Conservation (phyloP, 1,140 invertebrate genomes). For the Maconellicoccus hirsutus region DNA sequence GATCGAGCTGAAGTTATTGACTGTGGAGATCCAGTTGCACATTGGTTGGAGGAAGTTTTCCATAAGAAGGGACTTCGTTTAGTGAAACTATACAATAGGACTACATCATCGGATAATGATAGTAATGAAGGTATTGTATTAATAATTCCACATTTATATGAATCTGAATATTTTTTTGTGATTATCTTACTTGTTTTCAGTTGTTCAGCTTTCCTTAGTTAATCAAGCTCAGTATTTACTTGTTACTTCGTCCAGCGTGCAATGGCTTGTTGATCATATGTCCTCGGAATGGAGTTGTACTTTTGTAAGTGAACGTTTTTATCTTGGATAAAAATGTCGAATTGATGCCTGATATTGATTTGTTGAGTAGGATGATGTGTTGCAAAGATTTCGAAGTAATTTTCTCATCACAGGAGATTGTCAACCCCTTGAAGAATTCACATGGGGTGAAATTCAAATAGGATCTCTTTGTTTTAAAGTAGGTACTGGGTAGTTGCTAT, state of each 20-base stretch:
- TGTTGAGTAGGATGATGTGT: slow-evolving; percentile 36
- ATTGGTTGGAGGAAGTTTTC: slow-evolving; percentile 61
- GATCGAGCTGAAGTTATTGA: slow-evolving; percentile 65
- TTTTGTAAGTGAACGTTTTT: slow-evolving; percentile 1
- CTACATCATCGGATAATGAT: slow-evolving; percentile 31
- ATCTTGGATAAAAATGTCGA: too few species aligned
- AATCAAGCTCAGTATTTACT: slow-evolving; percentile 84
- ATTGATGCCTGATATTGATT: background rate
- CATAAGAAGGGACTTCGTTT: slow-evolving; percentile 52
- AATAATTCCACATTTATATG: too few species aligned
- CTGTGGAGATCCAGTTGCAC: slow-evolving; percentile 63
- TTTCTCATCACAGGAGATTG: slow-evolving; percentile 38
- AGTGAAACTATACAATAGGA: slow-evolving; percentile 45
- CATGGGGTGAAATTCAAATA: slow-evolving; percentile 56
- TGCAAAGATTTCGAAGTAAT: slow-evolving; percentile 45
- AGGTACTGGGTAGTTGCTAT: slow-evolving; percentile 26
- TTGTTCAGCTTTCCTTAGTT: slow-evolving; percentile 39
- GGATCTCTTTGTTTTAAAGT: slow-evolving; percentile 55
- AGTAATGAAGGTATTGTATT: slow-evolving; percentile 12
- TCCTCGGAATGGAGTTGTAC: slow-evolving; percentile 37
- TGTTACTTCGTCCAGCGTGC: slow-evolving; percentile 61
- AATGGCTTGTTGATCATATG: slow-evolving; percentile 51
- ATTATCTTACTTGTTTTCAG: background rate
- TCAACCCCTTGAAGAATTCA: slow-evolving; percentile 44
- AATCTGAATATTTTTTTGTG: background rate